Evolutionary conservation across 2,113 vertebrate genomes (phyloP).

Genomic region (Microtus pennsylvanicus): DNA sequence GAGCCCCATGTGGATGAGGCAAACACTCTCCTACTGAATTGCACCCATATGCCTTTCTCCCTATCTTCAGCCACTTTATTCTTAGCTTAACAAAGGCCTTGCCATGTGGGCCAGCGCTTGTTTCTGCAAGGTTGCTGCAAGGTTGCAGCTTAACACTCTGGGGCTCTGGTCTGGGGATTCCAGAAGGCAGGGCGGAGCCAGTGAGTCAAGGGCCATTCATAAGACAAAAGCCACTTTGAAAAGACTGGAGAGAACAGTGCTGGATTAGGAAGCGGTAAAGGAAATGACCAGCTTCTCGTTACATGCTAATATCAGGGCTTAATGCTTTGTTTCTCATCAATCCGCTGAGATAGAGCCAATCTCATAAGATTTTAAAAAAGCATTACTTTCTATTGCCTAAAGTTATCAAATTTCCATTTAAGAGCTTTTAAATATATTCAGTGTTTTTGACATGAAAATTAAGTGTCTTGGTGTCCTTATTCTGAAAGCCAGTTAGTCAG

Average conservation of each 20-base stretch:
- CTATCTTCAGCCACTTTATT: conserved; percentile 14
- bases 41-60: background rate
- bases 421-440: conserved; percentile 30
- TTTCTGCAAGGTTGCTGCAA: background rate
- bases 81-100: conserved; percentile 8
- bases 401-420: conserved; percentile 18
- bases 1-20: background rate
- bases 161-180: background rate
- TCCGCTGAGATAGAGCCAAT: background rate
- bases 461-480: background rate
- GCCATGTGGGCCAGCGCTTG: background rate
- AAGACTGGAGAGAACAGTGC: conserved; percentile 8
- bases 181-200: background rate
- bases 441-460: conserved; percentile 50
- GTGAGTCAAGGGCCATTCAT: background rate
- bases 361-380: conserved; percentile 21
- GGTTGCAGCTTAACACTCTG: background rate
- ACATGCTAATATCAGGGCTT: conserved; percentile 3
- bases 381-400: background rate
- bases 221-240: conserved; percentile 53
- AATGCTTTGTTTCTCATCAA: conserved; percentile 7
- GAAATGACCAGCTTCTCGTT: conserved; percentile 18
- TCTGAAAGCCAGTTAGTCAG: background rate
- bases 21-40: background rate
- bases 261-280: background rate